Evolutionary conservation across 2,113 vertebrate genomes (phyloP).

Genomic region (Pachyramphus minor): DNA sequence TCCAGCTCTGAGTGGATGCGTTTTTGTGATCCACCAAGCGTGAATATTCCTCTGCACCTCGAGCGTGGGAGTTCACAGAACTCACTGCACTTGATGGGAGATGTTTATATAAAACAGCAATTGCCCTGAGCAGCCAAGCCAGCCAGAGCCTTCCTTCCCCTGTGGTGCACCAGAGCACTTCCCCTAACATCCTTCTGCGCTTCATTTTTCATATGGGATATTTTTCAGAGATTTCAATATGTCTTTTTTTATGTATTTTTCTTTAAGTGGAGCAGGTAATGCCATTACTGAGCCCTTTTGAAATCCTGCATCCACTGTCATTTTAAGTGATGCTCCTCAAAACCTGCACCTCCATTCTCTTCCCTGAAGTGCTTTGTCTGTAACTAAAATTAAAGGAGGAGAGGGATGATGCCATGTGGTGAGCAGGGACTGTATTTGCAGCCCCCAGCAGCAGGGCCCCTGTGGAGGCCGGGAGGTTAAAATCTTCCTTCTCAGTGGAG

Average conservation of each 20-base stretch:
- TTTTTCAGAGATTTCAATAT: neutral
- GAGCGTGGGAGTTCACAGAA: neutral
- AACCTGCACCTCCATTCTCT: neutral
- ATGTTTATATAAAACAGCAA: neutral
- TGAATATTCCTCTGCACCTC: neutral
- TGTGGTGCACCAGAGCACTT: accelerated
- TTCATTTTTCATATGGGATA: neutral
- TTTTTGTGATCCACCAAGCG: neutral
- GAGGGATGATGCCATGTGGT: neutral
- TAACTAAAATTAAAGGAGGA: neutral
- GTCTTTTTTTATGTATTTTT: neutral
- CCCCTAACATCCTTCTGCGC: neutral
- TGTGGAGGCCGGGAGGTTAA: neutral
- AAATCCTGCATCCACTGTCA: neutral
- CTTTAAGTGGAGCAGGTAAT: neutral
- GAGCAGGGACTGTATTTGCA: neutral
- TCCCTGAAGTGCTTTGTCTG: neutral
- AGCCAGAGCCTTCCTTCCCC: neutral
- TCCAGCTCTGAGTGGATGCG: neutral
- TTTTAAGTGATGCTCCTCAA: neutral
- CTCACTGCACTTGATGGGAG: neutral
- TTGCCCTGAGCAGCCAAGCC: neutral
- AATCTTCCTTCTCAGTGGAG: neutral
- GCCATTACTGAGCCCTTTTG: neutral
- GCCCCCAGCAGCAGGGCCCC: neutral